phyloP scores from a whole-genome alignment of 2,113 vertebrate genomes.

The Trogon surrucura region DNA sequence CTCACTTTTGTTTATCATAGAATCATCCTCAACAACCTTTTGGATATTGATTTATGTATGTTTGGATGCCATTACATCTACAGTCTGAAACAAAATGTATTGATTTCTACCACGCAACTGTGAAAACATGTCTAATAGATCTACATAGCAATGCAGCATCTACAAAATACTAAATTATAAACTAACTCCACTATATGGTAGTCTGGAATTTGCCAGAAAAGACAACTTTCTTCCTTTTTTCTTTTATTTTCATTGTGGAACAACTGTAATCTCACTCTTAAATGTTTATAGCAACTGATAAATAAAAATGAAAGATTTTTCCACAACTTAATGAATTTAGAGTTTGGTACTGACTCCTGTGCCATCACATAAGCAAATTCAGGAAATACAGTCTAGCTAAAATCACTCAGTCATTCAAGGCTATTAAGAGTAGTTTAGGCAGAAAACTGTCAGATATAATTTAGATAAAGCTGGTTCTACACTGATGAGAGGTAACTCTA shows the following conservation, averaged over 20 bases:
- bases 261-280: not conserved
- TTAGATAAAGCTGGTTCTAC: constrained; percentile 8
- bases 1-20: not conserved
- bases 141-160: not conserved
- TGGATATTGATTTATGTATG: not conserved
- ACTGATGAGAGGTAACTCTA: not conserved
- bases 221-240: not conserved
- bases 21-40: not conserved
- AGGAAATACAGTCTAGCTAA: not conserved
- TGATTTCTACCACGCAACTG: not conserved
- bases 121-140: not conserved
- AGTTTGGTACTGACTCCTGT: not conserved
- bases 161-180: not conserved
- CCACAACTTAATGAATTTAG: not conserved
- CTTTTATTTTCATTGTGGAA: not conserved
- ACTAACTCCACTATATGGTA: not conserved
- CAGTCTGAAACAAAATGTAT: not conserved
- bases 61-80: not conserved
- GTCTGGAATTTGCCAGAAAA: not conserved
- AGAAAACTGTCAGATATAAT: constrained; percentile 16
- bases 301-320: not conserved
- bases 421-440: not conserved
- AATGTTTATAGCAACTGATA: not conserved
- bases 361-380: not conserved
- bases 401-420: not conserved